phyloP scores from a whole-genome alignment of 2,113 vertebrate species.

The Syngnathoides biaculeatus region DNA sequence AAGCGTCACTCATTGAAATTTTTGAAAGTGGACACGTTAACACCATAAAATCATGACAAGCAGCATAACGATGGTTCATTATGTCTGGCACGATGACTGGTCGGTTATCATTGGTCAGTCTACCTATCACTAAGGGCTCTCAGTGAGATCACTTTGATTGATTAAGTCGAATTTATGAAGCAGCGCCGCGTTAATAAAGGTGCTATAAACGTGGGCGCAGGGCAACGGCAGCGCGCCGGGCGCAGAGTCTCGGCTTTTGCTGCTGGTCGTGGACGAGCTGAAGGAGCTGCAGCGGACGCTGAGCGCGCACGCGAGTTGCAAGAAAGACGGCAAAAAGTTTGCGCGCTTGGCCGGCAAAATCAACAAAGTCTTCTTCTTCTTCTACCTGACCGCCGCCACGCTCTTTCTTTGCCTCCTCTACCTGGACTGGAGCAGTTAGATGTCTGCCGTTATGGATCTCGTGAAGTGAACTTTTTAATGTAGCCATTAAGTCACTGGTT shows the following conservation, averaged over 20 bases:
- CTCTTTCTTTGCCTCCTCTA: conserved; percentile 53
- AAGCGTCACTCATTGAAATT: not conserved
- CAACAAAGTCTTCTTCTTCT: conserved; percentile 53
- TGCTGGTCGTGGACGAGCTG: conserved; percentile 58
- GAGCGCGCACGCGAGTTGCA: conserved; percentile 6
- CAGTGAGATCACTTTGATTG: no score
- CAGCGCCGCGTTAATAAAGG: no score
- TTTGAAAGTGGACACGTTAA: not conserved
- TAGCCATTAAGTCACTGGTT: no score
- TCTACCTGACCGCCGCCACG: conserved; percentile 38
- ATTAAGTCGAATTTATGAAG: no score
- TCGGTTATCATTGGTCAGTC: no score
- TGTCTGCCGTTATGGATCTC: not conserved
- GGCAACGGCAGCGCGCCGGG: conserved; percentile 8
- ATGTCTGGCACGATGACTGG: no score
- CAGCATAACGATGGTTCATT: not conserved
- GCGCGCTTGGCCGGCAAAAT: conserved; percentile 38
- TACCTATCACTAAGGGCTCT: no score
- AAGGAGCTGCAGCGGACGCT: conserved; percentile 41
- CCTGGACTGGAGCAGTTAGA: conserved; percentile 48
- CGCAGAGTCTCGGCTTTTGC: conserved; percentile 32
- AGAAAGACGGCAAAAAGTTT: not conserved
- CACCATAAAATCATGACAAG: not conserved
- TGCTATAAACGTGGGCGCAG: conserved; percentile 25
- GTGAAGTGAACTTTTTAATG: not conserved